Evolutionary conservation across 2,797 vertebrate genomes (phyloP), one percentile per base, ranked within the genome.

Genomic region (Centroberyx gerrardi): DNA sequence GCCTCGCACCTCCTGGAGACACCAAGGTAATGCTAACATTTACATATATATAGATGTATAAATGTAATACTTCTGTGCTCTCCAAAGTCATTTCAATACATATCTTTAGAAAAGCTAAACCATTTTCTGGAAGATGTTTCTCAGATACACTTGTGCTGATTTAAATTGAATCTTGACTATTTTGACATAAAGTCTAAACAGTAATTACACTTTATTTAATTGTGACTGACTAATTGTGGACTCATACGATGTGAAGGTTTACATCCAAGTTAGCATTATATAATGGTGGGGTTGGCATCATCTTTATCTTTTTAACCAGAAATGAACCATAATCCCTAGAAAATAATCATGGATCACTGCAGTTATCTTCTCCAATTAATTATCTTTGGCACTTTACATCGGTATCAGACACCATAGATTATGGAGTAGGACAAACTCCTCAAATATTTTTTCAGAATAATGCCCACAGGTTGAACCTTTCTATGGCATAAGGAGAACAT

Each of bases 1-100:
- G 31, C 97, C 98, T 3, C 94, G 98, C 71, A 96, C 96, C 61
- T 97, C 96, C 22, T 99, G 98, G 97, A 97, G 95, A 72, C 95
- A 96, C 75, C 94, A 95, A 94, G 98, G 98, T 99, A 95, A 93
- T 89, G 10, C 3, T n/a, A 7, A 1, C 38, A 22, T 4, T 0
- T 9, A 18, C 8, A n/a, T 2, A 4, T 42, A 4, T 44, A 44
- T 13, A 4, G 9, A 46, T 1, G 27, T 46, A 27, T 8, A 12
- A 9, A 8, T 27, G 22, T 40, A 38, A 17, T 44, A 8, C 17
- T 2, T 49, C 48, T 15, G 15, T 3, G 40, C 33, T 44, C 9
- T 12, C 9, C 42, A 2, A 4, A 44, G 42, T 12, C 14, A 12
- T 12, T 52, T 22, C 51, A 8, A 22, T 52, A 52, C 22, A 0